Evolutionary conservation across 2,888 invertebrate species (phyloP).

Genomic region (Drosophila pullipes): DNA sequence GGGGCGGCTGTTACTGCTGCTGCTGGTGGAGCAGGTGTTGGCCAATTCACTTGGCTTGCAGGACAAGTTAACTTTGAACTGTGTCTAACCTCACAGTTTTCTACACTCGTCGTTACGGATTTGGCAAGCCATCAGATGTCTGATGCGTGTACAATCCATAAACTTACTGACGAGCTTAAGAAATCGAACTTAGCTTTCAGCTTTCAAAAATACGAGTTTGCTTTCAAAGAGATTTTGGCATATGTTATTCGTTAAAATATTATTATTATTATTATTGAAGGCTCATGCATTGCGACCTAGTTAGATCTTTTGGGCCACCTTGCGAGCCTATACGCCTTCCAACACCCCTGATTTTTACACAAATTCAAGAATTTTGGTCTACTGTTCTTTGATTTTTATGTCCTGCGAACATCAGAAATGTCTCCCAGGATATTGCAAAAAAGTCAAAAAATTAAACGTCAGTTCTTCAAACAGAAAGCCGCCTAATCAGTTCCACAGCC

Average conservation of each 20-base stretch:
- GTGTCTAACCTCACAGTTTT: slow-evolving; percentile 1
- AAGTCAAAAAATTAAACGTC: background rate
- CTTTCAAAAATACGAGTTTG: background rate
- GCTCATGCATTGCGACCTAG: too few species aligned
- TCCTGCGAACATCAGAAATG: too few species aligned
- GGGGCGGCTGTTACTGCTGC: background rate
- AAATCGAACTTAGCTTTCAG: background rate
- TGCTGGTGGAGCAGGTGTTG: slow-evolving; percentile 16
- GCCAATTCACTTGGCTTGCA: slow-evolving; percentile 25
- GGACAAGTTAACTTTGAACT: slow-evolving; percentile 13
- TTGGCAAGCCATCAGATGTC: background rate
- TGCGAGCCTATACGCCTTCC: background rate
- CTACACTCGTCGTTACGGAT: background rate
- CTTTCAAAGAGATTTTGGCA: background rate
- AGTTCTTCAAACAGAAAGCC: background rate
- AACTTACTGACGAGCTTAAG: background rate
- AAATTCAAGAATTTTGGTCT: background rate
- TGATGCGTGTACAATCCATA: background rate
- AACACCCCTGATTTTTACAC: background rate
- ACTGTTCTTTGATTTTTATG: background rate
- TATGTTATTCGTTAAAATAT: background rate
- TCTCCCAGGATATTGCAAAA: background rate
- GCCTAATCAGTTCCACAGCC: background rate
- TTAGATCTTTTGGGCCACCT: background rate
- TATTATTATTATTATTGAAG: background rate